These are phyloP conservation scores for Suncus etruscus DNA, from an alignment of 2,113 vertebrate genomes.

Conservation along the genomic window DNA sequence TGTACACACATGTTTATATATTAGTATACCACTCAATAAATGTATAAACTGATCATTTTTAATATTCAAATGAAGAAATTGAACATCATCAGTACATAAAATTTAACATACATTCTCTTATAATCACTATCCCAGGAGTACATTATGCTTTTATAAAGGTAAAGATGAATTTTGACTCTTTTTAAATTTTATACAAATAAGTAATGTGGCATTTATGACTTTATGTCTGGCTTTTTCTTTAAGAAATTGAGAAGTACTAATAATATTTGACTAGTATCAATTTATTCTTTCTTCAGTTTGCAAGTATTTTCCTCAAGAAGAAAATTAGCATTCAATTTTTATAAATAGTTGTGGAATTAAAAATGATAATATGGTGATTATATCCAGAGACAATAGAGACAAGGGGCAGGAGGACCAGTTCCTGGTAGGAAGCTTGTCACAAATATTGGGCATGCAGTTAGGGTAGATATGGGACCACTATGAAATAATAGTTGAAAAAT, in stretches of 20 bases:
- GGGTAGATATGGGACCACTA: too few relatives aligned
- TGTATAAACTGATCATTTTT: neutral
- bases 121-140: neutral
- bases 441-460: too few relatives aligned
- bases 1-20: neutral
- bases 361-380: too few relatives aligned
- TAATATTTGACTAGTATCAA: neutral
- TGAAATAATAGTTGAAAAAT: too few relatives aligned
- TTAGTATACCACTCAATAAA: neutral
- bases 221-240: neutral
- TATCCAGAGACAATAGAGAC: too few relatives aligned
- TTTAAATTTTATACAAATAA: neutral
- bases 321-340: too few relatives aligned
- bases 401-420: too few relatives aligned
- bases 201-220: neutral
- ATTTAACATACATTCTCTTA: neutral
- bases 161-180: neutral
- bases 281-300: neutral
- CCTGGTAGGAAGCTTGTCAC: too few relatives aligned
- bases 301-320: neutral
- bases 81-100: too few relatives aligned
- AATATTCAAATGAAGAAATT: neutral
- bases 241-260: neutral
- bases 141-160: neutral
- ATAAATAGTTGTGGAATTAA: too few relatives aligned